Evolutionary conservation across 1,140 invertebrate genomes (phyloP), one percentile per base, ranked within the genome.

Genomic region (Nylanderia fulva): DNA sequence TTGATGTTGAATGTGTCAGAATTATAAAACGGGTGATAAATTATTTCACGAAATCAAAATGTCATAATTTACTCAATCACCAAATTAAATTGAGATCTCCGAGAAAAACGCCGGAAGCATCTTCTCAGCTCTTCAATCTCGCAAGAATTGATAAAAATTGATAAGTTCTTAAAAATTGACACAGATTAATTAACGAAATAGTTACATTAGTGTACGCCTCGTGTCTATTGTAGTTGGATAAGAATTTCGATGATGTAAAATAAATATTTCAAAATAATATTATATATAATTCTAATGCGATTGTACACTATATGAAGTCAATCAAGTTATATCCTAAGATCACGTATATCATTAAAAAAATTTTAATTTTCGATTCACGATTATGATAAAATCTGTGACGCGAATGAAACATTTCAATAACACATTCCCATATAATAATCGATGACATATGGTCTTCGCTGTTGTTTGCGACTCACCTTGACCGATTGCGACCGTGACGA

Each of bases 401-500:
- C 21, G 27, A 76, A 33, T 13, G 45, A 11, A 56, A 74, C 24
- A 36, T 56, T 76, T 5, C 0, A 36, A 60, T 56, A 60, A 48
- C 1, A 36, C 42, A 15, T 21, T n/a, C 9, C 13, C 18, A 1
- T 3, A 11, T 3, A 11, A 27, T 15, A n/a, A 75, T 13, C 15
- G 11, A 61, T 61, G 6, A 15, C 42, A 24, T 4, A 6, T 24
- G 4, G 11, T 75, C 11, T 45, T 76, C 29, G 18, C n/a, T n/a
- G 29, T 61, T 5, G 13, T 48, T 76, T 45, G n/a, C 6, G 18
- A 77, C 58, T 77, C 27, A 77, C 74, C 74, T 77, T 52, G 60
- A 21, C 18, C 42, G 36, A 18, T 21, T 33, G 21, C 61, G 45
- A 66, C 21, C 8, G 61, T 54, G 29, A 36, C 45, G 29, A 77